Base-by-base conservation (phyloP, 2,113 vertebrate species). In the Sturnira hondurensis region DNA sequence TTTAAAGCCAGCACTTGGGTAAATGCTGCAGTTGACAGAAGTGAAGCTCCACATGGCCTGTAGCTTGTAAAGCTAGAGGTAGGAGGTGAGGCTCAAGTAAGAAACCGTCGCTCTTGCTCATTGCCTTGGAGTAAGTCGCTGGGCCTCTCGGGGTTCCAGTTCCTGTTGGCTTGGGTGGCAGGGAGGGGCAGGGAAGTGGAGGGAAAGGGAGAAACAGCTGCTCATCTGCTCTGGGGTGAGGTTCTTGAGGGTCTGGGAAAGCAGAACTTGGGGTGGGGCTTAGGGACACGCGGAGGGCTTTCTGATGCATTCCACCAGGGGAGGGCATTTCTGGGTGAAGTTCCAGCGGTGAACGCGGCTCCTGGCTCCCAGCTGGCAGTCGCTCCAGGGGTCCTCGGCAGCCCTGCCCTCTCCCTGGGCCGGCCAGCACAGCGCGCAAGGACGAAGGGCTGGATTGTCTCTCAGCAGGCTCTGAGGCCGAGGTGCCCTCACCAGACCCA, bases 231-330 rank as follows among this genome's bases (percentile, higher is more conserved):
- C 67, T 43, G 38, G 33, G 50, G 61, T 13, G 52, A 43, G 28
- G 43, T 24, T 58, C 19, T 63, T n/a, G 56, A 89, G 50, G 63
- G 93, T 58, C 20, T 33, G 61, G 58, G 80, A 85, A 96, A 97
- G 93, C 92, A 95, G 96, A 95, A 96, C 89, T 96, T 88, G 80
- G 73, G 78, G 68, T n/a, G 47, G 84, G 38, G 65, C 50, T 38
- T 26, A 89, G 41, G 38, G 26, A 63, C 36, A 7, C 33, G 43
- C 36, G 82, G 73, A 71, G 45, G 63, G 41, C 22, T 86, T 86
- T 81, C 67, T 88, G 50, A 82, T 56, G 33, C 70, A 67, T 4
- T 1, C 20, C 71, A 94, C 71, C 41, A 50, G 89, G 77, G 19
- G 67, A 96, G 41, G 33, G 12, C 52, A 94, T 88, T 95, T 87